phyloP scores from a whole-genome alignment of 2,888 invertebrate genomes.

The Metalampra italica region DNA sequence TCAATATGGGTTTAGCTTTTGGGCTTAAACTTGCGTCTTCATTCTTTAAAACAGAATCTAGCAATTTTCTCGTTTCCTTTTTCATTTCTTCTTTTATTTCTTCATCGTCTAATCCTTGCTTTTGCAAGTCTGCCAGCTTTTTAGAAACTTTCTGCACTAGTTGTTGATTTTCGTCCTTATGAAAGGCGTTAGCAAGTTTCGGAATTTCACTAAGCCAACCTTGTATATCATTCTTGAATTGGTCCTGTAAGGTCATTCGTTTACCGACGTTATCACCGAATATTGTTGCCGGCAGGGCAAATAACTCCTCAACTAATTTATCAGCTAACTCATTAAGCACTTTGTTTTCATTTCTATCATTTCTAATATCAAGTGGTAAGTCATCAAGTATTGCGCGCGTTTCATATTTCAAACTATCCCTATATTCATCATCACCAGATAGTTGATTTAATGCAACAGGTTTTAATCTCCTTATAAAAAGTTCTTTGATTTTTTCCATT shows the following conservation, averaged over 20 bases:
- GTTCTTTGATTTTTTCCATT: slow-evolving; percentile 13
- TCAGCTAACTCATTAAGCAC: slow-evolving; percentile 14
- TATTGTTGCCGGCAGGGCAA: slow-evolving; percentile 3
- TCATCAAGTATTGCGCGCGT: slow-evolving; percentile 21
- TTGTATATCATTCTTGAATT: slow-evolving; percentile 13
- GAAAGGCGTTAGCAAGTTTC: not conserved
- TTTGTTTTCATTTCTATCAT: slow-evolving; percentile 6
- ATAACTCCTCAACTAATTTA: slow-evolving; percentile 16
- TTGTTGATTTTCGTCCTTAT: not conserved
- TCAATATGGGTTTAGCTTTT: slow-evolving; percentile 12
- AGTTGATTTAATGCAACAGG: slow-evolving; percentile 16
- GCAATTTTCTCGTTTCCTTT: slow-evolving; percentile 22
- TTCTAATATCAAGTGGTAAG: slow-evolving; percentile 16
- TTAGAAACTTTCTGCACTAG: slow-evolving; percentile 7
- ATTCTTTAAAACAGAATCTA: slow-evolving; percentile 16
- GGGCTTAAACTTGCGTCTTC: slow-evolving; percentile 8
- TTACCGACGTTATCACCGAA: too few relatives aligned
- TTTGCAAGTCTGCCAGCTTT: slow-evolving; percentile 20
- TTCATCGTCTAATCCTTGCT: slow-evolving; percentile 11
- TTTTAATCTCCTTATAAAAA: slow-evolving; percentile 22
- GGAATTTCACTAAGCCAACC: slow-evolving; percentile 7
- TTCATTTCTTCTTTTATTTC: slow-evolving; percentile 16
- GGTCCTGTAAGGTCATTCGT: not conserved
- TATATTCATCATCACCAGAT: slow-evolving; percentile 15
- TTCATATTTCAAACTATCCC: slow-evolving; percentile 21